These are phyloP conservation scores for Papilio elwesi DNA, from an alignment of 2,888 invertebrate genomes.

Conservation along the genomic window DNA sequence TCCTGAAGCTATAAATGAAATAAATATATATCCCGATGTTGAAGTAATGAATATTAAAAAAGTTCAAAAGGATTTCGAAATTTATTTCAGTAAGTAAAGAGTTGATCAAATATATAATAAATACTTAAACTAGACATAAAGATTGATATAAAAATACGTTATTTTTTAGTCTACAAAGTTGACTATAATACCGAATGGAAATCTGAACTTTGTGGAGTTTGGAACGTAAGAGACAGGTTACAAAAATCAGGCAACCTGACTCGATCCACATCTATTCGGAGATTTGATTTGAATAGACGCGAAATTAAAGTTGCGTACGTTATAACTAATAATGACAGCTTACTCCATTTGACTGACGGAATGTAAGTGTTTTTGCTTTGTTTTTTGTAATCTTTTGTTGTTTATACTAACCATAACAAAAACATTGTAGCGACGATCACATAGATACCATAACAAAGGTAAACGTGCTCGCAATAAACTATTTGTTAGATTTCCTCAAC, in stretches of 20 bases:
- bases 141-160: neutral
- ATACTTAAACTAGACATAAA: too few relatives aligned
- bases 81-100: slow-evolving; percentile 35
- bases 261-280: slow-evolving; percentile 63
- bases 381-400: neutral
- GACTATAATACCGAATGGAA: slow-evolving; percentile 56
- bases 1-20: slow-evolving; percentile 50
- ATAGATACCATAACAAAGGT: slow-evolving; percentile 87
- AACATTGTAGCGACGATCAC: slow-evolving; percentile 70
- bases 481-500: slow-evolving; percentile 83
- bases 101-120: neutral
- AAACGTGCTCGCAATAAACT: slow-evolving; percentile 84
- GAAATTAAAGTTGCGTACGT: slow-evolving; percentile 83
- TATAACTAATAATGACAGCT: slow-evolving; percentile 84
- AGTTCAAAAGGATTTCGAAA: slow-evolving; percentile 1
- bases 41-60: slow-evolving; percentile 41
- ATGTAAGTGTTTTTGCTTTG: slow-evolving; percentile 65
- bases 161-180: slow-evolving; percentile 70
- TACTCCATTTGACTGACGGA: slow-evolving; percentile 85
- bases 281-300: slow-evolving; percentile 74
- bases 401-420: neutral
- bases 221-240: slow-evolving; percentile 57
- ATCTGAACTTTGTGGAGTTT: slow-evolving; percentile 63
- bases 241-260: slow-evolving; percentile 48
- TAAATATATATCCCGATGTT: slow-evolving; percentile 63